phyloP scores from a whole-genome alignment of 35 echinoderm and acorn worm genomes.

The Acanthaster planci region DNA sequence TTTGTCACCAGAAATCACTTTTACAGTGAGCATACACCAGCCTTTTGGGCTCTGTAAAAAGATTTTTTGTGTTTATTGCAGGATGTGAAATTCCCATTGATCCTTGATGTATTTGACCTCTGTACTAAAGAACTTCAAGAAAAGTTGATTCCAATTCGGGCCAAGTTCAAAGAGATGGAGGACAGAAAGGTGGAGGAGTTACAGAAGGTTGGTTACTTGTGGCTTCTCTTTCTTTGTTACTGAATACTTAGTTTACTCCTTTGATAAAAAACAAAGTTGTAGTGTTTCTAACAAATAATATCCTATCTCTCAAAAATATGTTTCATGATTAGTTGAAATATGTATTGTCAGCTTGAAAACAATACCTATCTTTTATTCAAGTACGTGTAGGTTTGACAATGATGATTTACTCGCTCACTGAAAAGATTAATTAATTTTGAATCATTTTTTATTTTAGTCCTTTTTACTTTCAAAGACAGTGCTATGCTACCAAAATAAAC shows the following conservation, averaged over 20 bases:
- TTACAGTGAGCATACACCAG: no score
- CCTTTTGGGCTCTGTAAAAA: no score
- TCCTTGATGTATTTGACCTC: conserved; percentile 81
- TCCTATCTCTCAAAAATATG: neutral
- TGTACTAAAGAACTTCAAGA: conserved; percentile 79
- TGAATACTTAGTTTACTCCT: neutral
- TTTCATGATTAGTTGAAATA: neutral
- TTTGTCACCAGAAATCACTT: no score
- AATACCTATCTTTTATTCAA: neutral
- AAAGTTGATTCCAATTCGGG: conserved; percentile 74
- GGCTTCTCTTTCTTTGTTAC: neutral
- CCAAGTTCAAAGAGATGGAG: conserved; percentile 82
- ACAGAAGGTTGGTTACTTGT: conserved; percentile 55
- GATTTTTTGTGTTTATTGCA: conserved; percentile 27
- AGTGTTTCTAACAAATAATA: neutral
- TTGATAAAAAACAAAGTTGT: neutral
- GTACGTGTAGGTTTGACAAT: neutral
- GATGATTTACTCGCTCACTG: no score
- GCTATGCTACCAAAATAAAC: no score
- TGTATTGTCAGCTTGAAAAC: neutral
- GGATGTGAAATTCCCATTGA: conserved; percentile 90
- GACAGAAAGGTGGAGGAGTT: conserved; percentile 69
- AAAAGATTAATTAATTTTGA: no score
- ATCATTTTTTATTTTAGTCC: no score
- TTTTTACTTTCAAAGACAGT: no score